Evolutionary conservation across 2,797 vertebrate genomes (phyloP), one percentile per base, ranked within the genome.

Genomic region (Sylvilagus floridanus): DNA sequence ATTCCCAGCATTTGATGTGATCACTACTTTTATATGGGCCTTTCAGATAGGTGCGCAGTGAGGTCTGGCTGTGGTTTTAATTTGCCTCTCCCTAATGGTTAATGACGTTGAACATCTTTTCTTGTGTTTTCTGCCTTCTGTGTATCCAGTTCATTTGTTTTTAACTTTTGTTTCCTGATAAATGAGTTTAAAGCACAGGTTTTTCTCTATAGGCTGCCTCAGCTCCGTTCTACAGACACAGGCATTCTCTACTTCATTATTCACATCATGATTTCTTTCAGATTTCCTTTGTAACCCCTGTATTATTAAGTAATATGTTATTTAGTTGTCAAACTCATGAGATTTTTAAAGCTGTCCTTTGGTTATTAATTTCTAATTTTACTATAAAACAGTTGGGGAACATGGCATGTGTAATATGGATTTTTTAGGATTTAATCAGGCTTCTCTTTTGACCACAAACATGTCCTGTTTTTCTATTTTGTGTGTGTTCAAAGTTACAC

Each of bases 361-460:
- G 30, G 78, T 84, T 91, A 94, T 93, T 93, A 71, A 91, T 90
- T 84, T 95, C 73, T 68, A 89, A 63, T 82, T 94, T 90, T 83
- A 92, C 69, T 93, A 21, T 68, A 57, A 65, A 78, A 84, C 47
- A 65, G 81, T 75, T 84, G 35, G 12, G 32, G 30, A 47, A 77
- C 63, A 35, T 13, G 9, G 12, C 68, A n/a, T 88, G n/a, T 88
- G 28, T 85, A 54, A 90, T 68, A 92, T 2, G 5, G 28, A 66
- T 63, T 88, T 77, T 88, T 95, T 60, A 71, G 47, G 95, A 89
- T 87, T 84, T 96, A 95, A 93, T 47, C 79, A 19, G 60, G 17
- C 30, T 95, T 76, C 50, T 86, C 68, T 90, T 54, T 90, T 19
- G 50, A 35, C 19, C 30, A 76, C 88, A 84, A 21, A 65, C n/a